A percentile compares a stretch with the other conserved stretches of the same genome.
Evolutionary conservation across 2,888 invertebrate species (phyloP).

Genomic region (Sisyra nigra): DNA sequence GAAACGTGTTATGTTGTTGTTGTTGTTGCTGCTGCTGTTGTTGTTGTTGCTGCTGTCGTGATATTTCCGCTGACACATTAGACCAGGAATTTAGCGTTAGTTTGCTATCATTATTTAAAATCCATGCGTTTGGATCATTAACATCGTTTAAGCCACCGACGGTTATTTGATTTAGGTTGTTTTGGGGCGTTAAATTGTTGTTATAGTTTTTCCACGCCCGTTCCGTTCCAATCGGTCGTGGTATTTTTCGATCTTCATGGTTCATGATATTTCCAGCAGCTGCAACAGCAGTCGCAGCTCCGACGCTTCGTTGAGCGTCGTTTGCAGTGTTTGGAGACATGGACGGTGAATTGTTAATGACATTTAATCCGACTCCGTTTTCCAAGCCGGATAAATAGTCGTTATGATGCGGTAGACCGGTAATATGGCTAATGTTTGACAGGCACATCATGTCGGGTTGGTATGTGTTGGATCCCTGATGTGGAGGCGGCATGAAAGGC

Average conservation of each 20-base stretch:
- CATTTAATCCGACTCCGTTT: constrained; percentile 28
- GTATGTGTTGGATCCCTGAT: constrained; percentile 29
- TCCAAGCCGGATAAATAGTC: constrained; percentile 20
- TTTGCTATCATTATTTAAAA: constrained; percentile 27
- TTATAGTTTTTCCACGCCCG: constrained; percentile 45
- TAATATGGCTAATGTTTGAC: constrained; percentile 24
- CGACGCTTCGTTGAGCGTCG: constrained; percentile 16
- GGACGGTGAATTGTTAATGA: constrained; percentile 31
- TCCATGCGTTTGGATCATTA: constrained; percentile 28
- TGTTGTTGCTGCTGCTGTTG: constrained; percentile 20
- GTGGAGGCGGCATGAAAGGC: constrained; percentile 20
- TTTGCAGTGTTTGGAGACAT: constrained; percentile 25
- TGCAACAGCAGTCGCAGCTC: constrained; percentile 12
- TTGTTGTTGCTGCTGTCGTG: constrained; percentile 21
- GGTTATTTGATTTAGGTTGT: constrained; percentile 1
- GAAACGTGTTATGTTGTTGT: constrained; percentile 23
- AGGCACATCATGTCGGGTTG: constrained; percentile 29
- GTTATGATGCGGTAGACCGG: constrained; percentile 22
- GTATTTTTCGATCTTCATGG: constrained; percentile 37
- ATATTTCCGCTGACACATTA: constrained; percentile 13
- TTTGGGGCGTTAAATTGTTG: constrained; percentile 13
- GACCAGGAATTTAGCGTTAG: constrained; percentile 22
- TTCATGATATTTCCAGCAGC: constrained; percentile 7
- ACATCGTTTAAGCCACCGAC: constrained; percentile 21
- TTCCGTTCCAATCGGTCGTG: constrained; percentile 71